Evolutionary conservation across 2,797 vertebrate genomes (phyloP).

Genomic region (Ceryle rudis): DNA sequence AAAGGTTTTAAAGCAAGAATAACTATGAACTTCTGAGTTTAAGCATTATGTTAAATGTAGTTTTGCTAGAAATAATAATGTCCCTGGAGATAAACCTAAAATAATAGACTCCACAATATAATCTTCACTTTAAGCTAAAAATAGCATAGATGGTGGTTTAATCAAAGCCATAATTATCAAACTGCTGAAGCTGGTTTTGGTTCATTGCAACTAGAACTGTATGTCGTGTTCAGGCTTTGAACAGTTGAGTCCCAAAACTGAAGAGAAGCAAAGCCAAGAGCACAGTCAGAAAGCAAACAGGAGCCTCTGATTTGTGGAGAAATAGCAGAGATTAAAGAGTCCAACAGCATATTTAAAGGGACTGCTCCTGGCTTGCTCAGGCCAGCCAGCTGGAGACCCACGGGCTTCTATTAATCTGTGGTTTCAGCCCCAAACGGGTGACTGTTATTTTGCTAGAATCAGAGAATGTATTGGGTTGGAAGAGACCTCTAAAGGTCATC

Average conservation of each 20-base stretch:
- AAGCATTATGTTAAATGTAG: constrained; percentile 38
- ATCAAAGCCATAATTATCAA: constrained; percentile 67
- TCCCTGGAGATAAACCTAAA: constrained; percentile 72
- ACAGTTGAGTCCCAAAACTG: background rate
- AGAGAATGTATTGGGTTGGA: no score
- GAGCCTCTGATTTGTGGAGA: constrained; percentile 4
- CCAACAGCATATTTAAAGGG: background rate
- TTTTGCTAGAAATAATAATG: constrained; percentile 72
- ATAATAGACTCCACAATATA: constrained; percentile 62
- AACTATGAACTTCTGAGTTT: background rate
- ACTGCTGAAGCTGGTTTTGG: constrained; percentile 24
- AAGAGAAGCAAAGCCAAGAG: constrained; percentile 33
- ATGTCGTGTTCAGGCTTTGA: constrained; percentile 50
- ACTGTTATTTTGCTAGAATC: background rate
- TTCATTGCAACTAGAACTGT: constrained; percentile 51
- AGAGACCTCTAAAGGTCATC: no score
- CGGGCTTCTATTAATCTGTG: background rate
- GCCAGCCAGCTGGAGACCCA: background rate
- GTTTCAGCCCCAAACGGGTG: background rate
- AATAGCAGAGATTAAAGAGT: background rate
- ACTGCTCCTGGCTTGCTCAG: background rate
- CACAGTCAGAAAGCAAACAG: constrained; percentile 43
- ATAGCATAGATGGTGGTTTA: constrained; percentile 69
- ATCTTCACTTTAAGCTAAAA: constrained; percentile 76
- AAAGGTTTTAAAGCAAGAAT: constrained; percentile 40